Conservation (phyloP, 2,113 vertebrate genomes). For the Aix galericulata region DNA sequence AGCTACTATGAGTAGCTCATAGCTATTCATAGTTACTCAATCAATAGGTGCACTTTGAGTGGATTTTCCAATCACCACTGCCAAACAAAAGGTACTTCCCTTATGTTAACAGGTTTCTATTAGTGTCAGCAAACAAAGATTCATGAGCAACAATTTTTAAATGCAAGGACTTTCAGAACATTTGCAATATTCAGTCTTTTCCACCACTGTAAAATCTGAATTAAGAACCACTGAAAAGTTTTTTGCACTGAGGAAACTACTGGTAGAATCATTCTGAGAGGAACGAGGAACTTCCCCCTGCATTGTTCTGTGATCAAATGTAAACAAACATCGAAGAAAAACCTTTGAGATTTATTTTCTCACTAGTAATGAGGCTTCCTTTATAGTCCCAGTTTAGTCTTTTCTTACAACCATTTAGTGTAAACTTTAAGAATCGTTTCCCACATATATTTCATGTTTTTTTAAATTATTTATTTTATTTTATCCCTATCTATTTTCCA, state of each 20-base stretch:
- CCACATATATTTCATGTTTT: not conserved
- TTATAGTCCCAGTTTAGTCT: not conserved
- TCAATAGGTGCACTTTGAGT: not conserved
- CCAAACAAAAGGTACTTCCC: not conserved
- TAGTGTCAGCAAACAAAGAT: not conserved
- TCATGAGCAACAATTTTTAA: not conserved
- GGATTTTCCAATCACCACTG: not conserved
- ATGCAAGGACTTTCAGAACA: not conserved
- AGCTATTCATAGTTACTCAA: not conserved
- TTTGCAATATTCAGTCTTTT: not conserved
- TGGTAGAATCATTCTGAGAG: not conserved
- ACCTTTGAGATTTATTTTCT: not conserved
- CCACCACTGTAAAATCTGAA: not conserved
- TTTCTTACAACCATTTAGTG: not conserved
- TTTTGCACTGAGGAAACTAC: not conserved
- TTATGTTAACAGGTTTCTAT: not conserved
- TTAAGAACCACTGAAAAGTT: not conserved
- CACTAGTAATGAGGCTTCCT: not conserved
- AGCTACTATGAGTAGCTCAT: too few relatives aligned
- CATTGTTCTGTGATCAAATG: not conserved
- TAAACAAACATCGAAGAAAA: not conserved
- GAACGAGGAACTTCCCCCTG: not conserved
- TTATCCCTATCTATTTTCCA: not conserved
- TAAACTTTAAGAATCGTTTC: not conserved
- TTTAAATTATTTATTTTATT: not conserved